Conservation (phyloP, 2,113 vertebrate species). For the Leptobrachium leishanense region DNA sequence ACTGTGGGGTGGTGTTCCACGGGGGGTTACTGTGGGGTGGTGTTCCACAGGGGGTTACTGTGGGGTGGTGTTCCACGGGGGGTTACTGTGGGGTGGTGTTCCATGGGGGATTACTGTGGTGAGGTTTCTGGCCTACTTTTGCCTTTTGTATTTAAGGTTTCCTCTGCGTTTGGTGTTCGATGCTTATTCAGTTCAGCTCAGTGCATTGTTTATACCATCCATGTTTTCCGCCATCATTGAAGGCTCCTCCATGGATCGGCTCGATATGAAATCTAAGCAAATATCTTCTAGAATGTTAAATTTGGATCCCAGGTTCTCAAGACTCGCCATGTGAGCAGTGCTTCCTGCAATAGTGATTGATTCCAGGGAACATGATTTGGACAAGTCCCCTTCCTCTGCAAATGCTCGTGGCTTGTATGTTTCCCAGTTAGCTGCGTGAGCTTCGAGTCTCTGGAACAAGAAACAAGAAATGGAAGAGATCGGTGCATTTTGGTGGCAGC, state of each 20-base stretch:
- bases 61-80: too few relatives aligned
- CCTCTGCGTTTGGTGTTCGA: background rate
- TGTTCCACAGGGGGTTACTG: too few relatives aligned
- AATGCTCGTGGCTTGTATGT: constrained; percentile 20
- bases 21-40: too few relatives aligned
- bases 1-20: too few relatives aligned
- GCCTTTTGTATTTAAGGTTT: too few relatives aligned
- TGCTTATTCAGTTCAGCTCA: background rate
- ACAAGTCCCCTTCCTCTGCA: constrained; percentile 16
- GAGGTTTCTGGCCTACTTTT: too few relatives aligned
- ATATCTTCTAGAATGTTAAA: constrained; percentile 36
- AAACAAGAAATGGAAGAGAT: background rate
- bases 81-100: too few relatives aligned
- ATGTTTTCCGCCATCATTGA: background rate
- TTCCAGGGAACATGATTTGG: constrained; percentile 24
- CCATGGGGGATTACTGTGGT: too few relatives aligned
- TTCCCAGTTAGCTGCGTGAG: background rate
- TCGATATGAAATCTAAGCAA: background rate
- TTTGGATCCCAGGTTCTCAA: constrained; percentile 34
- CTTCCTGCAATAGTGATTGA: constrained; percentile 25
- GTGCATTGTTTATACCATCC: background rate
- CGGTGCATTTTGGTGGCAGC: too few relatives aligned
- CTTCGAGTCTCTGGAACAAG: constrained; percentile 21
- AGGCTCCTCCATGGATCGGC: background rate
- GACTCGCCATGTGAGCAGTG: background rate